These are phyloP conservation scores for Rhinichthys osculus DNA, from an alignment of 2,797 vertebrate species.

Conservation along the genomic window DNA sequence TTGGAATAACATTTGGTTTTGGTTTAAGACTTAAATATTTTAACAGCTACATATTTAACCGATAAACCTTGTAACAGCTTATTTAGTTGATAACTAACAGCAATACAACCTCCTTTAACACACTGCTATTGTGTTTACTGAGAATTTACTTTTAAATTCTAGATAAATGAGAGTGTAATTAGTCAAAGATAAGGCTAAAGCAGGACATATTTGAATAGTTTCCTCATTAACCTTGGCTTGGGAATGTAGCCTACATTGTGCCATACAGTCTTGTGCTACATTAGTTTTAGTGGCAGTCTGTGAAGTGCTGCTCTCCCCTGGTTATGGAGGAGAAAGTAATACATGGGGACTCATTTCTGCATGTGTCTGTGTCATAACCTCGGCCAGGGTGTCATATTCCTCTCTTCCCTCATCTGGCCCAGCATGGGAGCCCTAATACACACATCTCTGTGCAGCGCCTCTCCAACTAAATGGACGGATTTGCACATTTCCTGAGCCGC, in stretches of 20 bases:
- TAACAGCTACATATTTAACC: background rate
- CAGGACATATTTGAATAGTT: slow-evolving; percentile 20
- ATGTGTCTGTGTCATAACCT: slow-evolving; percentile 76
- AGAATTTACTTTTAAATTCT: background rate
- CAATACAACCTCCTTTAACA: background rate
- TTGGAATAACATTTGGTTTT: background rate
- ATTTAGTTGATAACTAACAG: background rate
- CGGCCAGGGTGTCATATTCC: slow-evolving; percentile 84
- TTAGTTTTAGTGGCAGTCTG: slow-evolving; percentile 48
- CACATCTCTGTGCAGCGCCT: slow-evolving; percentile 85
- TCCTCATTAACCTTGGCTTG: slow-evolving; percentile 39
- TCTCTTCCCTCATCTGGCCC: slow-evolving; percentile 84
- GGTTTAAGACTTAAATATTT: background rate
- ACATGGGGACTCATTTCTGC: slow-evolving; percentile 68
- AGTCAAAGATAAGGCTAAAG: slow-evolving; percentile 8
- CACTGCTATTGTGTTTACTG: background rate
- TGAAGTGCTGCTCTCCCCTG: slow-evolving; percentile 36
- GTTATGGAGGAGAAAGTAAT: slow-evolving; percentile 46
- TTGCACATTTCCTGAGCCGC: slow-evolving; percentile 89
- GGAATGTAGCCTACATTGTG: slow-evolving; percentile 11
- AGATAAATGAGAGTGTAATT: background rate
- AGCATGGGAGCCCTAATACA: slow-evolving; percentile 87
- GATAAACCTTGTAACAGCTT: background rate
- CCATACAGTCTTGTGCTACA: slow-evolving; percentile 32
- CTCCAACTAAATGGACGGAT: slow-evolving; percentile 89